phyloP scores from a whole-genome alignment of 2,113 vertebrate species.

The Entelurus aequoreus region DNA sequence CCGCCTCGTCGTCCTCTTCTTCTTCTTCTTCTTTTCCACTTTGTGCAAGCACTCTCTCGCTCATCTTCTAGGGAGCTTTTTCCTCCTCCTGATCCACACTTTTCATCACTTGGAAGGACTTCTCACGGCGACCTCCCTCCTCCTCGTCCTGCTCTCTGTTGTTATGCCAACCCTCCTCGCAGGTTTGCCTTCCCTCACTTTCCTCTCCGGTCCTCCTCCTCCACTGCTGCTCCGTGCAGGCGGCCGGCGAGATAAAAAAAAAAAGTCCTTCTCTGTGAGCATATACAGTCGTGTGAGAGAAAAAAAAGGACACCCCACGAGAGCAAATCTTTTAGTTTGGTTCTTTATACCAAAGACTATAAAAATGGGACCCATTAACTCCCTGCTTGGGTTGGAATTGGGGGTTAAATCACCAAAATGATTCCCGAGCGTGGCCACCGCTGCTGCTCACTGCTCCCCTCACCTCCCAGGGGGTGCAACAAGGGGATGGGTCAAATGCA shows the following conservation, averaged over 20 bases:
- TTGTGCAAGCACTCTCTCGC: conserved; percentile 30
- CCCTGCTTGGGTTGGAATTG: too few species aligned
- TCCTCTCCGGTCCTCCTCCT: conserved; percentile 35
- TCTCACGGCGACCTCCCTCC: conserved; percentile 17
- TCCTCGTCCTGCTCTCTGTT: conserved; percentile 5
- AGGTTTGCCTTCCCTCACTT: conserved; percentile 39
- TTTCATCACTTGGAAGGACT: conserved; percentile 44
- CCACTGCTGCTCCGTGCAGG: conserved; percentile 14
- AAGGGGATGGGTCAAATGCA: too few species aligned
- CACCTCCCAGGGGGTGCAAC: too few species aligned
- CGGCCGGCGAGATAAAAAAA: background rate
- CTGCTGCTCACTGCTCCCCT: too few species aligned
- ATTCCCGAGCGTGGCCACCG: too few species aligned
- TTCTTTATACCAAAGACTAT: too few species aligned
- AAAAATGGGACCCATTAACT: too few species aligned
- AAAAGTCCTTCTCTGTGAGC: too few species aligned
- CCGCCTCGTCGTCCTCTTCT: conserved; percentile 27
- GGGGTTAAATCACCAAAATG: too few species aligned
- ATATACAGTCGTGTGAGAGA: too few species aligned
- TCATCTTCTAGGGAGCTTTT: conserved; percentile 31
- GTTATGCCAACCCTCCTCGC: conserved; percentile 6
- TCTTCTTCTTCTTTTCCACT: conserved; percentile 44
- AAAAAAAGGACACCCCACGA: too few species aligned
- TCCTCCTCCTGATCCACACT: conserved; percentile 43
- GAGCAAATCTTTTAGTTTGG: too few species aligned